Evolutionary conservation across 2,113 vertebrate species (phyloP).

Genomic region (Sinocyclocheilus anophthalmus): DNA sequence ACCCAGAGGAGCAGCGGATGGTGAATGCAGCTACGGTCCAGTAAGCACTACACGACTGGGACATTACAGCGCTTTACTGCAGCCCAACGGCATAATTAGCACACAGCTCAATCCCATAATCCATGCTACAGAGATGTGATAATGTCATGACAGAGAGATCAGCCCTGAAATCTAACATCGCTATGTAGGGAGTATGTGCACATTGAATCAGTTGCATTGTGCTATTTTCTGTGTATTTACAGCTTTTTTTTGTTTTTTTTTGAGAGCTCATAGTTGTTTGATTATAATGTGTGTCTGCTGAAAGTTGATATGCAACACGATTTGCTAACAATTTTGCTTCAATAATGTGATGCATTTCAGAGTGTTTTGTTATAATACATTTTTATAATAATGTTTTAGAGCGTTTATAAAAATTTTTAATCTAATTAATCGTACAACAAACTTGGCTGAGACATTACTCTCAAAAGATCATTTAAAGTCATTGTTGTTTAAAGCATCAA

Average conservation of each 20-base stretch:
- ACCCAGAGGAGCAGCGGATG: background rate
- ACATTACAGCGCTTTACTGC: background rate
- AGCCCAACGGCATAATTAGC: background rate
- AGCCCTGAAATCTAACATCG: background rate
- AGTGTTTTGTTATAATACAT: no score
- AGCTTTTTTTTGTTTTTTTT: no score
- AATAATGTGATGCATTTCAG: background rate
- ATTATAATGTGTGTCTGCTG: background rate
- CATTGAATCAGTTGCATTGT: background rate
- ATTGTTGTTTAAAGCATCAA: no score
- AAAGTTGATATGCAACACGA: background rate
- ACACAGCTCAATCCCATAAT: background rate
- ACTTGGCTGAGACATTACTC: no score
- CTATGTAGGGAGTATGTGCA: no score
- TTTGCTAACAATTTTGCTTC: background rate
- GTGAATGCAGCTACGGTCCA: background rate
- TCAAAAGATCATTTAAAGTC: no score
- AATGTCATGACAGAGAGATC: background rate
- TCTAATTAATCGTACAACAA: no score
- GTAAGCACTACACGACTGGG: background rate
- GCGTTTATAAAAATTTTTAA: no score
- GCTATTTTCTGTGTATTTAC: background rate
- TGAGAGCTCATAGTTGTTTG: background rate
- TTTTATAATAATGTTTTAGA: no score
- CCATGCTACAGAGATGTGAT: background rate